Evolutionary conservation across 2,113 vertebrate genomes (phyloP).

Genomic region (Laticauda colubrina): DNA sequence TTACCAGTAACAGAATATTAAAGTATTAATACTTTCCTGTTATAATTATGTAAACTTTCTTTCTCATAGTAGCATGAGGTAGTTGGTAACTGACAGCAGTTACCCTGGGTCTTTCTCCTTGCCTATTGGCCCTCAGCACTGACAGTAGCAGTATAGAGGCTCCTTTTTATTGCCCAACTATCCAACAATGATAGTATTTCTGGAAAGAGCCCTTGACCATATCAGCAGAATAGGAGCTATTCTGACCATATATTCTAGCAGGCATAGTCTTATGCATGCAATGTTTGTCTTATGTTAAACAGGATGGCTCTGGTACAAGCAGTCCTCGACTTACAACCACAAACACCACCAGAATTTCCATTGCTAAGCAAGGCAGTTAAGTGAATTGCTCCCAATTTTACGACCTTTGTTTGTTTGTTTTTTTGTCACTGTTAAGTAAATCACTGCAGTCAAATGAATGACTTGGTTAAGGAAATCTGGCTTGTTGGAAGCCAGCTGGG

Average conservation of each 20-base stretch:
- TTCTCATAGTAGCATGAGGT: neutral
- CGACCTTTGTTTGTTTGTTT: too few species aligned
- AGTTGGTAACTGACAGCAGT: neutral
- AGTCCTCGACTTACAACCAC: neutral
- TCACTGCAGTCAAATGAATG: neutral
- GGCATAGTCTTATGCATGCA: neutral
- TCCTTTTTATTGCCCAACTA: neutral
- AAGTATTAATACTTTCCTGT: neutral
- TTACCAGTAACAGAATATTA: neutral
- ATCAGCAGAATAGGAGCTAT: neutral
- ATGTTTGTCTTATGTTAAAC: neutral
- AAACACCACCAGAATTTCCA: neutral
- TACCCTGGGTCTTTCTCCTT: neutral
- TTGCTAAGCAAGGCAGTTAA: neutral
- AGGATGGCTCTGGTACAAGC: neutral
- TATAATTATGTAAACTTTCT: neutral
- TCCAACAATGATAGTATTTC: neutral
- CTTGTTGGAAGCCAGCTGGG: neutral
- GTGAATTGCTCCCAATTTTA: neutral
- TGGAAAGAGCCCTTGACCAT: neutral
- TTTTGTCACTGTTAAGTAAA: neutral
- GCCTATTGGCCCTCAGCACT: neutral
- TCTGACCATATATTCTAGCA: neutral
- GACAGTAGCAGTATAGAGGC: neutral
- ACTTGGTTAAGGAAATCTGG: neutral